Base-by-base conservation (phyloP, 1,140 invertebrate species). In the Chrysopa pallens region DNA sequence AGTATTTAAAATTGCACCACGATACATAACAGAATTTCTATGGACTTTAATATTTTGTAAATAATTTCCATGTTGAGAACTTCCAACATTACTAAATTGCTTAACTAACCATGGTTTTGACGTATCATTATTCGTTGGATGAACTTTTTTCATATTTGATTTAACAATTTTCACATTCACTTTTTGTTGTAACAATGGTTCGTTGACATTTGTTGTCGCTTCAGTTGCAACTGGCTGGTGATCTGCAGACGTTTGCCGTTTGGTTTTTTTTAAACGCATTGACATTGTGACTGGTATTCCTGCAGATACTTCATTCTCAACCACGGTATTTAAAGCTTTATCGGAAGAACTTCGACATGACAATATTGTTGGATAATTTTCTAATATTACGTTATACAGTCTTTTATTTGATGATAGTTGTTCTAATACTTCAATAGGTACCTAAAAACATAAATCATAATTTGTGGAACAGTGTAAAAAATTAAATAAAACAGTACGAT, bases 1-100 rank as follows among this genome's bases (percentile, higher is more conserved):
- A 40, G 83, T 76, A 58, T 84, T 84, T 27, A 87, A 60, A 61
- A 84, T 80, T 1, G 83, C 84, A 36, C 80, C 82, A 46, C 87
- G 74, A 59, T 86, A 83, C 54, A 82, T 84, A 31, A 90, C 73
- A 0, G 81, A 84, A 57, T 84, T 81, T 45, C 80, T 71, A 47
- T 82, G 80, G 42, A 84, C 71, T 52, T 73, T 71, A 48, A 84
- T 74, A 53, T 84, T 74, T 53, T 76, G 79, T 36, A 84, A 70
- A 51, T 83, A 83, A 50, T 80, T 60, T 23, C 17, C 17, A 23
- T 23, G 41, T 69, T 72, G 39, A 72, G 9, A 23, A 23, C 2
- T 2, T 3, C 17, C 17, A 23, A 23, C 17, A 23, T 23, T 23
- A 35, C 27, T 23, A 40, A 51, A 63, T 48, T 74, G 70, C 48